These are phyloP conservation scores for Pseudobourletiella spinata DNA, from an alignment of 1,140 invertebrate species.

Conservation along the genomic window DNA sequence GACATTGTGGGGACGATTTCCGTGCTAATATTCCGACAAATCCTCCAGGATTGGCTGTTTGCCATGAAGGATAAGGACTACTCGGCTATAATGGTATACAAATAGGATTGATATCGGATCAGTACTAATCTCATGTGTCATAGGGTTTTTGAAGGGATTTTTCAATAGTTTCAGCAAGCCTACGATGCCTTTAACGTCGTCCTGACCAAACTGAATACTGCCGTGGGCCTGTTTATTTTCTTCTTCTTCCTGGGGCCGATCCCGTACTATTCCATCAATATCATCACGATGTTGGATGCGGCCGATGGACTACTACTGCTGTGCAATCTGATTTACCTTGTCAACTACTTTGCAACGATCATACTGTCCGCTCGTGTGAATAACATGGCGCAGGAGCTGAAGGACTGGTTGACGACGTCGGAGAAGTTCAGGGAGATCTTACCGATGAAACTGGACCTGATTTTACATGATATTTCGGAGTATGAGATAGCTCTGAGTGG, in stretches of 20 bases:
- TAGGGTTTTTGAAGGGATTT: too few relatives aligned
- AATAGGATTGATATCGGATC: background rate
- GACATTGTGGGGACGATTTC: background rate
- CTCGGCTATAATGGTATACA: background rate
- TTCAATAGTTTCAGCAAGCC: background rate
- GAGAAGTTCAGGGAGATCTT: background rate
- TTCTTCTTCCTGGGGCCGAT: conserved; percentile 10
- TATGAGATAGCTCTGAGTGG: background rate
- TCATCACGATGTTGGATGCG: conserved; percentile 4
- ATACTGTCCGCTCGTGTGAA: conserved; percentile 1
- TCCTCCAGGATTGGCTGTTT: background rate
- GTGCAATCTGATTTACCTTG: background rate
- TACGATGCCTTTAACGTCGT: conserved; percentile 5
- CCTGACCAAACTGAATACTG: background rate
- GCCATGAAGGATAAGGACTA: background rate
- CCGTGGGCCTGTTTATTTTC: background rate
- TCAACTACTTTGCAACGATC: conserved; percentile 4
- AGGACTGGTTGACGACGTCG: background rate
- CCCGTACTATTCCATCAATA: conserved; percentile 6
- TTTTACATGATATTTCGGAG: background rate
- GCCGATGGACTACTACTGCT: background rate
- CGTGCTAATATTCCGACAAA: conserved; percentile 1
- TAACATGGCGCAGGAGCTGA: background rate
- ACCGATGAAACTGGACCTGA: background rate
- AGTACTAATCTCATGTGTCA: too few relatives aligned